phyloP scores from a whole-genome alignment of 2,113 vertebrate species.

The Onychostoma macrolepis region DNA sequence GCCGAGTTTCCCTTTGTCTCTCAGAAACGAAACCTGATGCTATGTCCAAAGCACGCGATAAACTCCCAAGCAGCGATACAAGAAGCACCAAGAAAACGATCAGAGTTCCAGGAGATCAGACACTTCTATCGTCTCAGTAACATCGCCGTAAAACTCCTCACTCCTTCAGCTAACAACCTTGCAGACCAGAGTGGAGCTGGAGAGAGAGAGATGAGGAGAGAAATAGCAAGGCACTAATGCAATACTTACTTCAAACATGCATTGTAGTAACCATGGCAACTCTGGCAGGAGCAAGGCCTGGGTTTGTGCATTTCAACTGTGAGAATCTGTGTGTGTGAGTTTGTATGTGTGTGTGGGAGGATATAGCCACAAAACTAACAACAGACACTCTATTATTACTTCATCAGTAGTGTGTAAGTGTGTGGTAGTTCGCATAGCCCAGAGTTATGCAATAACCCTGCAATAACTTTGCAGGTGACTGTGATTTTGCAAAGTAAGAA shows the following conservation, averaged over 20 bases:
- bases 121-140: slow-evolving; percentile 20
- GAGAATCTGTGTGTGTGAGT: slow-evolving; percentile 62
- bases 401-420: slow-evolving; percentile 20
- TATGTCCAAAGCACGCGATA: slow-evolving; percentile 39
- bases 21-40: slow-evolving; percentile 20
- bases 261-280: slow-evolving; percentile 82
- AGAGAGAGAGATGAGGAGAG: slow-evolving; percentile 48
- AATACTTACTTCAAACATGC: slow-evolving; percentile 82
- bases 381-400: slow-evolving; percentile 36
- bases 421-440: slow-evolving; percentile 21
- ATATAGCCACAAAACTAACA: slow-evolving; percentile 41
- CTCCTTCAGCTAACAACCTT: slow-evolving; percentile 32
- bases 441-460: slow-evolving; percentile 10
- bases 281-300: slow-evolving; percentile 75
- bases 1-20: slow-evolving; percentile 12
- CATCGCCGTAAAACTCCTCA: slow-evolving; percentile 34
- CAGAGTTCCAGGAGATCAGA: slow-evolving; percentile 35
- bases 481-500: not conserved
- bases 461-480: slow-evolving; percentile 17
- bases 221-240: slow-evolving; percentile 74
- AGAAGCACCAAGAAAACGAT: slow-evolving; percentile 16
- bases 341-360: slow-evolving; percentile 46
- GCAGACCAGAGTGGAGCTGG: slow-evolving; percentile 43
- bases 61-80: not conserved
- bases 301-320: slow-evolving; percentile 70